Evolutionary conservation across 1,140 invertebrate species (phyloP), one percentile per base, ranked within the genome.

Genomic region (Drosophila sulfurigaster): DNA sequence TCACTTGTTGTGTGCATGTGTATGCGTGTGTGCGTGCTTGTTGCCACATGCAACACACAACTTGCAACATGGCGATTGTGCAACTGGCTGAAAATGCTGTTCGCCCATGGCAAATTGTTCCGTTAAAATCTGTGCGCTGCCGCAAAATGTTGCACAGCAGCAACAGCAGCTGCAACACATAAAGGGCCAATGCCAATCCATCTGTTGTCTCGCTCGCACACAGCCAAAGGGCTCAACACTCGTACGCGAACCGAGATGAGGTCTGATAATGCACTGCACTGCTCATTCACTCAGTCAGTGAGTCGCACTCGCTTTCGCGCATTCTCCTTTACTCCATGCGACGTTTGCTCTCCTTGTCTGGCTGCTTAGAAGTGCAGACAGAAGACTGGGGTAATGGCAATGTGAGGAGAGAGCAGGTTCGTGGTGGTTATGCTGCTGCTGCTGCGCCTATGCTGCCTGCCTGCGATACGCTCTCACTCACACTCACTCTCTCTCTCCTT

Each of bases 101-200:
- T 72, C 85, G 75, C 85, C 86, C 71, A 75, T 56, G 75, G 56
- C 11, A 59, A 85, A 62, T 90, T 89, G 85, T 88, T 81, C 85
- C 81, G 83, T 88, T 88, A 70, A 88, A 88, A 89, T 88, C 85
- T 88, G 85, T 88, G 85, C 81, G 25, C 67, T 75, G 79, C 82
- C 62, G 45, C 82, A 88, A 88, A 88, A 88, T 88, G 83, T 88
- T 88, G 83, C 83, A 89, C 73, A 83, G 78, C 76, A 69, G 63
- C 68, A 62, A 46, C 65, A 64, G 66, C 69, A 71, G 46, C 45
- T 54, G 79, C 80, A 85, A 85, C 81, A 85, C 81, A 85, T 80
- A 74, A 81, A 81, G 64, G 75, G 74, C 57, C 62, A 45, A 13
- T 46, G 35, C 57, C 57, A 70, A 25, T 25, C 20, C 43, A 63